These are phyloP conservation scores for Allacma fusca DNA, from an alignment of 2,888 invertebrate species.

Conservation along the genomic window DNA sequence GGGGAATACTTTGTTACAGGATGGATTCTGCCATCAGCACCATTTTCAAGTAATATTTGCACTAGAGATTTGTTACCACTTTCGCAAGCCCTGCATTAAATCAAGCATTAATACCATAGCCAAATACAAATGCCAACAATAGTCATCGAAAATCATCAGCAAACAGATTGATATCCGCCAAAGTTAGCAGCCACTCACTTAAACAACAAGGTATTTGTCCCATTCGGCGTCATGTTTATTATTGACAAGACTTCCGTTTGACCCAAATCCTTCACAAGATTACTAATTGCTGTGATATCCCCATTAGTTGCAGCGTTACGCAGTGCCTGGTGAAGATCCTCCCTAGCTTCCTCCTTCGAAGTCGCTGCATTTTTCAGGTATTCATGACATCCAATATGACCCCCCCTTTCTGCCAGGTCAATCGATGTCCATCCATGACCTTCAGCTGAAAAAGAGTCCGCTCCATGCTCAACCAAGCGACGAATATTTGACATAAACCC, in stretches of 20 bases:
- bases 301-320: slow-evolving; percentile 80
- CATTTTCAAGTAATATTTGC: slow-evolving; percentile 77
- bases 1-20: slow-evolving; percentile 92
- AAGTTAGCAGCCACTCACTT: slow-evolving; percentile 73
- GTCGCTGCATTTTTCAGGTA: slow-evolving; percentile 67
- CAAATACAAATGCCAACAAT: neutral
- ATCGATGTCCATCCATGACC: slow-evolving; percentile 76
- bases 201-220: slow-evolving; percentile 86
- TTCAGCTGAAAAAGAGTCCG: slow-evolving; percentile 72
- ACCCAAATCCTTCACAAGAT: slow-evolving; percentile 73
- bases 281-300: slow-evolving; percentile 73
- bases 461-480: slow-evolving; percentile 74
- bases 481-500: slow-evolving; percentile 77
- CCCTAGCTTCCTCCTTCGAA: slow-evolving; percentile 76
- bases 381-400: slow-evolving; percentile 66
- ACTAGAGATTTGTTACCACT: slow-evolving; percentile 82
- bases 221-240: slow-evolving; percentile 86
- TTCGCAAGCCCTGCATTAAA: slow-evolving; percentile 74
- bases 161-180: neutral
- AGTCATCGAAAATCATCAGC: neutral
- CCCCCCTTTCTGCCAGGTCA: slow-evolving; percentile 75
- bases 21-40: slow-evolving; percentile 88
- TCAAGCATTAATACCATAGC: too few species aligned
- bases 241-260: slow-evolving; percentile 73
- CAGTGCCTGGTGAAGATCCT: slow-evolving; percentile 77